Conservation (phyloP, 2,888 invertebrate species). For the Erpobdella octoculata region DNA sequence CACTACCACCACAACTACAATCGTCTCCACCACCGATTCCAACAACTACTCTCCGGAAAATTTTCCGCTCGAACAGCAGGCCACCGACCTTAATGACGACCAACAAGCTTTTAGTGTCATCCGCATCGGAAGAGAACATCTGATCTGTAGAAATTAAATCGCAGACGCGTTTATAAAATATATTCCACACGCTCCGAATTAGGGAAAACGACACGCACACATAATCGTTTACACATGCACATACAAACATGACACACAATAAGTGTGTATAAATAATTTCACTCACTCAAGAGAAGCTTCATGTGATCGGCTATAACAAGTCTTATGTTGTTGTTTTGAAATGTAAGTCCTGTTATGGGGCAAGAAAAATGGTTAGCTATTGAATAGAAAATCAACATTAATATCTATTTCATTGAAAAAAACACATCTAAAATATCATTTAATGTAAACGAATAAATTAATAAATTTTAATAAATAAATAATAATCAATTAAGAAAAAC, state of each 20-base stretch:
- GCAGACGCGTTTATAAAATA: too few relatives aligned
- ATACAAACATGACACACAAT: too few relatives aligned
- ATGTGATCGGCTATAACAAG: conserved; percentile 60
- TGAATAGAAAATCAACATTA: background rate
- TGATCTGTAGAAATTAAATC: conserved; percentile 58
- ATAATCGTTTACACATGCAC: too few relatives aligned
- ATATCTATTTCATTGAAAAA: background rate
- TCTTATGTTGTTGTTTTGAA: conserved; percentile 66
- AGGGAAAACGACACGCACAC: too few relatives aligned
- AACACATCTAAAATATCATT: too few relatives aligned
- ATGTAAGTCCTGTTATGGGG: conserved; percentile 57
- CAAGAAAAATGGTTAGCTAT: background rate
- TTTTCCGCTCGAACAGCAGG: background rate
- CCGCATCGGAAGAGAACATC: conserved; percentile 63
- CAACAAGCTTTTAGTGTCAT: conserved; percentile 70
- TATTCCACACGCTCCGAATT: too few relatives aligned
- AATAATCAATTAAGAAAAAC: background rate
- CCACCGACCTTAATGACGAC: conserved; percentile 56
- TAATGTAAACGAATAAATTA: background rate
- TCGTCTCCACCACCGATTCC: background rate
- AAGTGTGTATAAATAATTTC: background rate
- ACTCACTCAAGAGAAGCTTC: conserved; percentile 51
- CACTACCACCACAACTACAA: too few relatives aligned
- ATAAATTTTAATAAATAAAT: background rate
- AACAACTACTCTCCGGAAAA: conserved; percentile 21